Base-by-base conservation (phyloP, 2,797 vertebrate species). In the Tamandua tetradactyla region DNA sequence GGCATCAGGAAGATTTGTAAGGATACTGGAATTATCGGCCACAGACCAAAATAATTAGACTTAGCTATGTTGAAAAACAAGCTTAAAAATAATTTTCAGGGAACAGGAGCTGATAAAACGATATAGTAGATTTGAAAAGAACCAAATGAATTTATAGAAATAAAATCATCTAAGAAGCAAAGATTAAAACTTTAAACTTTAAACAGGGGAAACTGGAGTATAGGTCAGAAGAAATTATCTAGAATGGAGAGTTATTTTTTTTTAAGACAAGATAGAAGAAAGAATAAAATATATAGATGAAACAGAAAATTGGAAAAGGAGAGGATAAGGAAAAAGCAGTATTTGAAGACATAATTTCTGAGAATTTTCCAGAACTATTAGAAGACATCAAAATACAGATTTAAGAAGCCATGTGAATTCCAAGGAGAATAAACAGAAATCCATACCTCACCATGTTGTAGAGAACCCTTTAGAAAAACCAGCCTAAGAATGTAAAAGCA, bases 131-230 rank as follows among this genome's bases (percentile, higher is more conserved):
- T 69, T 81, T 30, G 0, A n/a, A 78, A 71, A 71, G 57, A 47
- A 35, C 22, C n/a, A 52, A 68, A 68, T 40, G 20, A 87, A 40
- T 7, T 17, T 30, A 71, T n/a, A 57, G 17, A 66, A 37, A 42
- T 52, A 71, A 74, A 91, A 79, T 74, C 14, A 27, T 14, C 15
- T 30, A 15, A 49, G 47, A 44, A 30, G 10, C 37, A 57, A 40
- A 18, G 44, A 25, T 81, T 37, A 90, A 68, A 89, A 75, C 42
- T 86, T n/a, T n/a, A n/a, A n/a, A n/a, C n/a, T n/a, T n/a, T 71
- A 57, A 35, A 30, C 8, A 3, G 3, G 49, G 42, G 55, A n/a
- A 35, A 25, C 35, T 37, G n/a, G 78, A 74, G 80, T 2, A 12
- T 1, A 49, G n/a, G 6, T 55, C 2, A 44, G 84, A 85, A 88